Percentiles rank a stretch among this genome's conserved stretches.
Conservation (phyloP, 2,797 vertebrate species). For the Salarias fasciatus region DNA sequence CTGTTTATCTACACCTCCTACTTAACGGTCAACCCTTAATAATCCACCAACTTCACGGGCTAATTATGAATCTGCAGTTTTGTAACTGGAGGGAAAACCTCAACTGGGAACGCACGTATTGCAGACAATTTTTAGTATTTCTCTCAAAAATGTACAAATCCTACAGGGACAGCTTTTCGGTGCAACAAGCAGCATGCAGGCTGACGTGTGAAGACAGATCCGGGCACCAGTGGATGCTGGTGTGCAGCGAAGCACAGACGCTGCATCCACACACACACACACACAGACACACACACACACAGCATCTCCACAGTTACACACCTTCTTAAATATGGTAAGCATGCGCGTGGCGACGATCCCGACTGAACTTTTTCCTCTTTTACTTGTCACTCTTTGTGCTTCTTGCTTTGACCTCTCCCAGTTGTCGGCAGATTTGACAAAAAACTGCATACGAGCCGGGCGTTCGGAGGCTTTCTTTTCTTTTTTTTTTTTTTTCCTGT, state of each 20-base stretch:
- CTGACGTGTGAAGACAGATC: slow-evolving; percentile 38
- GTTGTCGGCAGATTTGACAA: slow-evolving; percentile 36
- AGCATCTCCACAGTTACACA: slow-evolving; percentile 3
- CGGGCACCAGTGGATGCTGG: slow-evolving; percentile 24
- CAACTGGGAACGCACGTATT: too few relatives aligned
- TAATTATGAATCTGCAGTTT: too few relatives aligned
- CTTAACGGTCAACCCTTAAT: too few relatives aligned
- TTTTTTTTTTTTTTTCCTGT: slow-evolving; percentile 2
- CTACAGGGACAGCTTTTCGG: slow-evolving; percentile 25
- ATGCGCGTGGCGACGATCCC: slow-evolving; percentile 8
- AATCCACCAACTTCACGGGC: too few relatives aligned
- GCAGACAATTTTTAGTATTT: slow-evolving; percentile 1
- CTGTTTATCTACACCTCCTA: too few relatives aligned
- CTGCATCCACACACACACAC: slow-evolving; percentile 13
- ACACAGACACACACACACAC: slow-evolving; percentile 22
- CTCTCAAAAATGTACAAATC: slow-evolving; percentile 24
- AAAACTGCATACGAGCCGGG: slow-evolving; percentile 19
- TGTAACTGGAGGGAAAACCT: too few relatives aligned
- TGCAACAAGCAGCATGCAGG: slow-evolving; percentile 26
- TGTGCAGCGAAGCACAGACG: slow-evolving; percentile 33
- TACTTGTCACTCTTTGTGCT: too few relatives aligned
- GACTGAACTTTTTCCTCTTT: too few relatives aligned
- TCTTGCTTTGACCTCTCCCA: slow-evolving; percentile 26
- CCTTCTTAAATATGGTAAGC: slow-evolving; percentile 13
- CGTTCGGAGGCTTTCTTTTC: slow-evolving; percentile 14